These are phyloP conservation scores for Cuniculus paca DNA, from an alignment of 2,797 vertebrate genomes.

Conservation along the genomic window DNA sequence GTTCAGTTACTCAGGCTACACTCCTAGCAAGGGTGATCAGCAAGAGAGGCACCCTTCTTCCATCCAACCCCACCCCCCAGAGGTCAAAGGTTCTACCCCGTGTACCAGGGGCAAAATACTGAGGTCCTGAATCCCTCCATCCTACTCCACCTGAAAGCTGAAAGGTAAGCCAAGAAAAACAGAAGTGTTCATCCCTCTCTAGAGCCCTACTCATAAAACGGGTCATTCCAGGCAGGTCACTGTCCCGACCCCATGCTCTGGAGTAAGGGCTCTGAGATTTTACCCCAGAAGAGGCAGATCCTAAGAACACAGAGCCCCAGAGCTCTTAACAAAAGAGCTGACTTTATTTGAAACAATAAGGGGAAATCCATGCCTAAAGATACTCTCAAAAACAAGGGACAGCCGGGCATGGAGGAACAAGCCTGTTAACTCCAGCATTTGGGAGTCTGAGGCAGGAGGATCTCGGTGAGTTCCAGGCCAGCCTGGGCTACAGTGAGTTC, in stretches of 20 bases:
- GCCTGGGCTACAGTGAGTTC: background rate
- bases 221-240: background rate
- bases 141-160: background rate
- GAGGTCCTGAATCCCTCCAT: background rate
- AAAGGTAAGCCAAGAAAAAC: background rate
- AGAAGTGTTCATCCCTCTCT: background rate
- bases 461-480: background rate
- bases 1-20: background rate
- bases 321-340: background rate
- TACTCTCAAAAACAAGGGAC: background rate
- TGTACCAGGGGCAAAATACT: background rate
- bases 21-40: background rate
- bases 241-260: background rate
- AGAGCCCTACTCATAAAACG: background rate
- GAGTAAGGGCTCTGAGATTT: background rate
- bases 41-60: background rate
- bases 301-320: background rate
- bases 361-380: background rate
- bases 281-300: background rate
- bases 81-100: background rate
- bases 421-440: background rate
- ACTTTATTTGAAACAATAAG: conserved; percentile 14
- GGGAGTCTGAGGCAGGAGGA: background rate
- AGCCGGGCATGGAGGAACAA: no score
- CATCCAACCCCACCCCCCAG: background rate